Conservation (phyloP, 2,113 vertebrate species). For the Ailurus styani region DNA sequence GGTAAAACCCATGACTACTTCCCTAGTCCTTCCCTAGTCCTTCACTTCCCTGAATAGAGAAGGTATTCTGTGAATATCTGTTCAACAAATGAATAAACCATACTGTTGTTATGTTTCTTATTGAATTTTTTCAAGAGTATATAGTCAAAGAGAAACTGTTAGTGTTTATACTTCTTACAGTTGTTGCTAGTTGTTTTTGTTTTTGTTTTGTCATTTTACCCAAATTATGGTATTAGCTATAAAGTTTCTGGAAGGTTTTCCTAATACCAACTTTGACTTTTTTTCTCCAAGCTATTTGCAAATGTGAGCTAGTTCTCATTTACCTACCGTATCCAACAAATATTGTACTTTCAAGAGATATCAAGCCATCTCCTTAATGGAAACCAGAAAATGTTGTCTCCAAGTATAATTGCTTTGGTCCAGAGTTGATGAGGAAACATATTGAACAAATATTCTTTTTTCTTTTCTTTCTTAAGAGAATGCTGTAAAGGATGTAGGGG, state of each 20-base stretch:
- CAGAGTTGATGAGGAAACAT: background rate
- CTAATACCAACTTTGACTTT: background rate
- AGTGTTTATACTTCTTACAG: background rate
- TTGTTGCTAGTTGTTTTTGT: background rate
- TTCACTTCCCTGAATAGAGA: background rate
- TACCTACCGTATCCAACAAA: background rate
- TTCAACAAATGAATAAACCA: background rate
- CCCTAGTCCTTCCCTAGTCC: background rate
- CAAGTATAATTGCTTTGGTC: conserved; percentile 19
- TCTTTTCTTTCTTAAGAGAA: background rate
- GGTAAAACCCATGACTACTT: background rate
- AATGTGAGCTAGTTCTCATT: conserved; percentile 5
- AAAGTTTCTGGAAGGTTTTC: background rate
- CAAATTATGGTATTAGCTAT: background rate
- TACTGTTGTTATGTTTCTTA: background rate
- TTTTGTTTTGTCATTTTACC: background rate
- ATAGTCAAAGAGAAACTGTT: background rate
- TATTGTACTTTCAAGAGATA: background rate
- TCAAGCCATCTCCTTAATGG: background rate
- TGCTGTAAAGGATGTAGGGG: background rate
- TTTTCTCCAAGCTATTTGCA: conserved; percentile 1
- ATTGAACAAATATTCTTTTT: background rate
- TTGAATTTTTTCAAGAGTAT: background rate
- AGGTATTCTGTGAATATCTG: background rate
- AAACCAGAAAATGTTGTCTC: background rate